Percentiles rank a stretch among this genome's conserved stretches.
Evolutionary conservation across 2,113 vertebrate species (phyloP).

Genomic region (Gavialis gangeticus): DNA sequence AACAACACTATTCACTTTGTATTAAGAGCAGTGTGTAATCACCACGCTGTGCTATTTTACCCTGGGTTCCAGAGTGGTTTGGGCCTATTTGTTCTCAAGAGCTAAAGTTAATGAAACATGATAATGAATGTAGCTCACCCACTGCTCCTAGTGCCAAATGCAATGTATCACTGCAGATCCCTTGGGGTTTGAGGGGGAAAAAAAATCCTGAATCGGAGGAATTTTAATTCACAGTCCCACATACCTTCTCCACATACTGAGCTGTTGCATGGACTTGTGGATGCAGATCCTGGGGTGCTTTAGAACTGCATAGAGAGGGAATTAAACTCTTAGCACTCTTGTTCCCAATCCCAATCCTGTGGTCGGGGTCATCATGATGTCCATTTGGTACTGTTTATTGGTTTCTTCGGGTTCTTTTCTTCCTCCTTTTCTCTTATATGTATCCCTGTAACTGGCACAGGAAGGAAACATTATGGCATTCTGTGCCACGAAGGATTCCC

Average conservation of each 20-base stretch:
- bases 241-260: neutral
- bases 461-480: neutral
- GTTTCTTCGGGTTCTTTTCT: neutral
- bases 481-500: neutral
- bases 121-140: neutral
- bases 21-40: conserved; percentile 45
- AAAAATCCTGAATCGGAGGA: rapidly evolving
- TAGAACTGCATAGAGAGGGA: neutral
- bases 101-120: neutral
- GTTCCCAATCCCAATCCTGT: neutral
- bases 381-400: too few relatives aligned
- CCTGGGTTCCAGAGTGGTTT: neutral
- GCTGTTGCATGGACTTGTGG: neutral
- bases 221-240: neutral
- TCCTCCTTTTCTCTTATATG: neutral
- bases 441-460: neutral
- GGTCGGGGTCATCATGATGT: neutral
- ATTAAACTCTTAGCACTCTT: neutral
- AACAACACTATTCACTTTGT: conserved; percentile 24
- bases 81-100: neutral
- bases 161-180: neutral
- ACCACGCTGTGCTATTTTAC: neutral
- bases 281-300: neutral
- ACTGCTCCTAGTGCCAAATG: neutral
- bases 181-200: neutral